Conservation (phyloP, 2,113 vertebrate species). For the Salvelinus alpinus region DNA sequence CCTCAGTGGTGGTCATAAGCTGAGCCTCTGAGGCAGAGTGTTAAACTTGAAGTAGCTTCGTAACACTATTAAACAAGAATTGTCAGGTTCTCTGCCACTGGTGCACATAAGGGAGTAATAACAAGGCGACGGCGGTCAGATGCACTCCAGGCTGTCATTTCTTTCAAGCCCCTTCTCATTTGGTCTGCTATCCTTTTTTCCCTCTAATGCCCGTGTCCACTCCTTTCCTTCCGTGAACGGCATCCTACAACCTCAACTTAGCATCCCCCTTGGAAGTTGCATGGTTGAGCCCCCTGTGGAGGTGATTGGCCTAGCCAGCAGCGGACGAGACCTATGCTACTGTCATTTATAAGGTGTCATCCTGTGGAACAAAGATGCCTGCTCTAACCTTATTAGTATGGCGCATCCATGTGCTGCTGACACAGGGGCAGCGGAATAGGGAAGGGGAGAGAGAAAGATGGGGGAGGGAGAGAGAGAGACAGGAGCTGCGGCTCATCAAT, state of each 20-base stretch:
- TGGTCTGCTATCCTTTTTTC: constrained; percentile 59
- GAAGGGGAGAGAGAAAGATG: constrained; percentile 8
- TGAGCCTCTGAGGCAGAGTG: constrained; percentile 50
- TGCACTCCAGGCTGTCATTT: constrained; percentile 67
- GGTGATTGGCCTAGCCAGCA: constrained; percentile 60
- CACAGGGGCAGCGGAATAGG: background rate
- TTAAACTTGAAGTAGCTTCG: constrained; percentile 47
- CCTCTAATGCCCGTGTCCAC: constrained; percentile 60
- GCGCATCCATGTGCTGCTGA: constrained; percentile 40
- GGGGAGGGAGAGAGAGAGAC: constrained; percentile 46
- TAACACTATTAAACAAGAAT: constrained; percentile 63
- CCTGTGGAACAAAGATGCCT: constrained; percentile 64
- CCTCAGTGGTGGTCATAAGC: constrained; percentile 52
- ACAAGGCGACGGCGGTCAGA: constrained; percentile 66
- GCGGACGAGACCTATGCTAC: constrained; percentile 40
- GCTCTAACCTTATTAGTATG: constrained; percentile 66
- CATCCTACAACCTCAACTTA: constrained; percentile 29
- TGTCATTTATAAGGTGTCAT: constrained; percentile 69
- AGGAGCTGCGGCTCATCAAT: constrained; percentile 72
- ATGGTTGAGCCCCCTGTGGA: constrained; percentile 46
- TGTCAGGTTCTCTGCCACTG: constrained; percentile 60
- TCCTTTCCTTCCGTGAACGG: constrained; percentile 37
- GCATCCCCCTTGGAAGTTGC: constrained; percentile 25
- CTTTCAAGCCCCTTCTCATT: constrained; percentile 63
- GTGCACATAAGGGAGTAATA: constrained; percentile 67